Base-by-base conservation (phyloP, 2,113 vertebrate genomes). In the Mungos mungo region DNA sequence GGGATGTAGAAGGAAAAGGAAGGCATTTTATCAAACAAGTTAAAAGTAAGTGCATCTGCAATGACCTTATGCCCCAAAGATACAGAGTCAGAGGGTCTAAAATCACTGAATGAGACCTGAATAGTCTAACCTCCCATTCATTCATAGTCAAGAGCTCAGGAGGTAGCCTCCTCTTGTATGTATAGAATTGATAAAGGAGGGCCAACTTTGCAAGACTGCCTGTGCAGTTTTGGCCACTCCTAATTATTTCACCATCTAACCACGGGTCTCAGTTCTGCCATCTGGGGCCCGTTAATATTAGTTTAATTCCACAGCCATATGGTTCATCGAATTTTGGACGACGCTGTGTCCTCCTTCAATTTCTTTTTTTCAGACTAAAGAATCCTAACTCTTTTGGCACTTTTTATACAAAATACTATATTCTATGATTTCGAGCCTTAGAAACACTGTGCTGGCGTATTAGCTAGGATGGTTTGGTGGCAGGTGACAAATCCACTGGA, bases 41-140 rank as follows among this genome's bases (percentile, higher is more conserved):
- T 96, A 84, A 31, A 89, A 97, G 54, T 68, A 80, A 97, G 27
- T 84, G 45, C 92, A 96, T 93, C 31, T 95, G 31, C 18, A 96
- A 72, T 85, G 57, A 88, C 72, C 88, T 93, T 95, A 96, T 27
- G 19, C n/a, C 41, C 50, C 66, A 81, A 88, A 96, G 57, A 89
- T 74, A 80, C 0, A 79, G 52, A 96, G 81, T 92, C 31, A 88
- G 33, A 88, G 21, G 35, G 52, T 85, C 45, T 90, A 77, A 94
- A 95, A 88, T 23, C 45, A 82, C 29, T 92, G 81, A 89, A 76
- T n/a, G 50, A 88, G 47, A 90, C 11, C 65, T 96, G 65, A 52
- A 12, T 66, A 74, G 33, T 88, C 25, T 11, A 66, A 52, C 27
- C 50, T 60, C 45, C 9, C 54, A 12, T 63, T 35, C 23, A 90